Evolutionary conservation across 2,888 invertebrate species (phyloP), one percentile per base, ranked within the genome.

Genomic region (Drosophila leonis): DNA sequence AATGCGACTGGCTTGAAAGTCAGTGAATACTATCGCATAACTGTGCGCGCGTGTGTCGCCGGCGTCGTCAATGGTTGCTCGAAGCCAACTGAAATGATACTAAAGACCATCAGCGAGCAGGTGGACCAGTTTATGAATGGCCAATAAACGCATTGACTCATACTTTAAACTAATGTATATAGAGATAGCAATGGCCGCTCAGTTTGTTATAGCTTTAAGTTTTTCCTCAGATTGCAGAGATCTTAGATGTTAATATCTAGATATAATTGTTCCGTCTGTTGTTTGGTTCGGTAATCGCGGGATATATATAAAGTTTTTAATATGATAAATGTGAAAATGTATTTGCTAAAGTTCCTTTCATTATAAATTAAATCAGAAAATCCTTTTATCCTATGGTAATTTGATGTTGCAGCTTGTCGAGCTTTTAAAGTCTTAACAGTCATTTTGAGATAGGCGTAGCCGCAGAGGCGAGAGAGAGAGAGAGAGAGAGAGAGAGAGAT

Each of bases 11-110:
- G 82, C 7, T 65, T 92, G 9, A 12, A 76, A 2, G 76, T 84
- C 1, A 62, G 80, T 18, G 64, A 70, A 35, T 74, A 66, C 4
- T 92, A 93, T 75, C 80, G 80, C 10, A 74, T 92, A 9, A 77
- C 82, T n/a, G 64, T 92, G 0, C 83, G 90, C 0, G 92, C 92
- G 3, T 92, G 92, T 70, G 90, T 88, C 0, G 71, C 75, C 0
- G 80, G 65, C 4, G 60, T 92, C 35, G 12, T 69, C 31, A 92
- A 91, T 60, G 90, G 88, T 0, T 92, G 93, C 46, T 92, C 92
- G n/a, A 73, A 69, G 0, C 91, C 90, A 2, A 75, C 81, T 0
- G 77, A 88, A 33, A 81, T 89, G 0, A 60, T 90, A 0, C 68
- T 83, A 39, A 83, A 78, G 62, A 82, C 82, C 33, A 69, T 83